Percentiles rank a stretch among this genome's conserved stretches.
phyloP scores from a whole-genome alignment of 2,113 vertebrate genomes.

The Lasiurus cinereus region DNA sequence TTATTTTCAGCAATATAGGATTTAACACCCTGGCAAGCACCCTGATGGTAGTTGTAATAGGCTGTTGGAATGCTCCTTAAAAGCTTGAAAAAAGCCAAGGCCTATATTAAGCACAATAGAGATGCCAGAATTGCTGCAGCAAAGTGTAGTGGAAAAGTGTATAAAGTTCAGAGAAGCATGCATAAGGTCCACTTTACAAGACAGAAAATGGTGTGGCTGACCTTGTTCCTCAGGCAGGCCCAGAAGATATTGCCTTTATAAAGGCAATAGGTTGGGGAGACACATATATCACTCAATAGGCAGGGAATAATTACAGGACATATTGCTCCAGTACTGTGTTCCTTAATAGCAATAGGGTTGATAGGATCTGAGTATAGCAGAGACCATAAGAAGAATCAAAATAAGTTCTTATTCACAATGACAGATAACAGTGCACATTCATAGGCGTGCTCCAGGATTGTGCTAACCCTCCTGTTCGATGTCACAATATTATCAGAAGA shows the following conservation, averaged over 20 bases:
- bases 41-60: background rate
- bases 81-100: background rate
- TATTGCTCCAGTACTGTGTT: background rate
- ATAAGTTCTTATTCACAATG: background rate
- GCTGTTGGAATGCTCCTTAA: background rate
- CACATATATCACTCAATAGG: background rate
- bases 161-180: background rate
- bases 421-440: background rate
- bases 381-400: background rate
- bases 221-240: background rate
- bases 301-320: background rate
- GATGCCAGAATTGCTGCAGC: background rate
- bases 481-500: background rate
- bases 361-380: background rate
- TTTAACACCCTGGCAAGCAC: background rate
- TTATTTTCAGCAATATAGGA: background rate
- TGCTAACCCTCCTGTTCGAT: background rate
- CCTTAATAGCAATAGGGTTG: background rate
- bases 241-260: background rate
- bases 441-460: background rate
- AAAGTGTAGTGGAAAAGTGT: background rate
- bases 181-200: background rate
- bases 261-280: background rate
- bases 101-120: background rate
- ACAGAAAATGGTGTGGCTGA: background rate